Evolutionary conservation across 2,113 vertebrate genomes (phyloP).

Genomic region (Hippocampus guttulatus): DNA sequence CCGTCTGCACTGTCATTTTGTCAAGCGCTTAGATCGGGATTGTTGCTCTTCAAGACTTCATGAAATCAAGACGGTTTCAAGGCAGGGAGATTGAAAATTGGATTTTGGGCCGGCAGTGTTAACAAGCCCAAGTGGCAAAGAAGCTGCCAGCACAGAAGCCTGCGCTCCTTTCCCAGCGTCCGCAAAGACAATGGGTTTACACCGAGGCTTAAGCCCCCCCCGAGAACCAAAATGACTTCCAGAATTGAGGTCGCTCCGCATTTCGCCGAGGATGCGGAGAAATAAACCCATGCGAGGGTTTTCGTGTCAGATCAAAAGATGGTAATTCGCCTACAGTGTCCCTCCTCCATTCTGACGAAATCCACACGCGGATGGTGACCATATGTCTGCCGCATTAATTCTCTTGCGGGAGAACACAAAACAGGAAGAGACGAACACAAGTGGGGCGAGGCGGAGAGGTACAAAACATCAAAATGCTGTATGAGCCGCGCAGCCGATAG

Average conservation of each 20-base stretch:
- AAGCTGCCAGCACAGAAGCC: slow-evolving; percentile 67
- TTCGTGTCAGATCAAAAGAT: slow-evolving; percentile 68
- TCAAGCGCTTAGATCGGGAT: background rate
- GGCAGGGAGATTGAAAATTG: background rate
- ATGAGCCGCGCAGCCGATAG: slow-evolving; percentile 63
- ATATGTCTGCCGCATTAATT: slow-evolving; percentile 66
- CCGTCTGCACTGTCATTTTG: slow-evolving; percentile 47
- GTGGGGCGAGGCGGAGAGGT: slow-evolving; percentile 47
- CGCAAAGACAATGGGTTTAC: slow-evolving; percentile 68
- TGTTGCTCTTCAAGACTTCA: background rate
- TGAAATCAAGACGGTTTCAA: background rate
- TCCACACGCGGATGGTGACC: slow-evolving; percentile 65
- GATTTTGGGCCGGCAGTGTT: slow-evolving; percentile 10
- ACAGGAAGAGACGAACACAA: slow-evolving; percentile 25
- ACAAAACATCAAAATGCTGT: slow-evolving; percentile 63
- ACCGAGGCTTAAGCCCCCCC: slow-evolving; percentile 60
- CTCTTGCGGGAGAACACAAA: slow-evolving; percentile 57
- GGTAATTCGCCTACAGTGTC: slow-evolving; percentile 65
- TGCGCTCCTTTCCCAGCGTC: slow-evolving; percentile 60
- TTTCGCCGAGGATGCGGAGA: slow-evolving; percentile 54
- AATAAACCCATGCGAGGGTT: slow-evolving; percentile 66
- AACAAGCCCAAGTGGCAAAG: slow-evolving; percentile 50
- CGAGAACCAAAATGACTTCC: slow-evolving; percentile 73
- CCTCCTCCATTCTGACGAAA: slow-evolving; percentile 56
- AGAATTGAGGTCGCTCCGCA: slow-evolving; percentile 57